A percentile compares a stretch with the other conserved stretches of the same genome.
Evolutionary conservation across 2,797 vertebrate species (phyloP).

Genomic region (Sebastes hubbsi): DNA sequence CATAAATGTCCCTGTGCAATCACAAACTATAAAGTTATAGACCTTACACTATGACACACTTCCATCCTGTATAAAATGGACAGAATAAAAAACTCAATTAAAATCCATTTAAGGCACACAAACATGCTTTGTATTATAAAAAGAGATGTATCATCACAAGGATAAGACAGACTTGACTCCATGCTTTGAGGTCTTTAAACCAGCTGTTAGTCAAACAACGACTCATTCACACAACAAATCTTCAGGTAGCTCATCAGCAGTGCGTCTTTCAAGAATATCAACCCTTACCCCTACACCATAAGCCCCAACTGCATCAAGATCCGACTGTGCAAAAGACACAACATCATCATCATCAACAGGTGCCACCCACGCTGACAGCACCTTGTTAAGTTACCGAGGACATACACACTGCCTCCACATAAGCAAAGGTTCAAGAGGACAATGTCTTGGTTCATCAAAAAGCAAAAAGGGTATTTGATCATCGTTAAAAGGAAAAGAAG

Average conservation of each 20-base stretch:
- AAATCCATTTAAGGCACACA: background rate
- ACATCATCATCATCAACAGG: constrained; percentile 1
- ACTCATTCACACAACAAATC: background rate
- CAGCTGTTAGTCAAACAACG: constrained; percentile 16
- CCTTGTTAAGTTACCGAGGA: background rate
- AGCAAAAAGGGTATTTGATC: background rate
- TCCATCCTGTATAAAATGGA: background rate
- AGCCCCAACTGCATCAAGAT: constrained; percentile 65
- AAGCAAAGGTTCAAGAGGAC: background rate
- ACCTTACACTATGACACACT: too few species aligned
- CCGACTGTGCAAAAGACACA: constrained; percentile 70
- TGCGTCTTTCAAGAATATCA: background rate
- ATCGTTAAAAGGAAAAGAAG: background rate
- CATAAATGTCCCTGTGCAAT: background rate
- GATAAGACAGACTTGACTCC: background rate
- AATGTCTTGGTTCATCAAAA: background rate
- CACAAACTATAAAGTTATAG: background rate
- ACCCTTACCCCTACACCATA: constrained; percentile 72
- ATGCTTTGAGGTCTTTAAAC: background rate
- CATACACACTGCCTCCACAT: background rate
- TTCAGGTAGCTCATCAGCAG: background rate
- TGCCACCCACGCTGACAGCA: background rate
- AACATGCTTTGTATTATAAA: background rate
- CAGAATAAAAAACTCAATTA: background rate
- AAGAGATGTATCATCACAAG: too few species aligned